phyloP scores from a whole-genome alignment of 2,797 vertebrate genomes.

The Poliocrania exsul region DNA sequence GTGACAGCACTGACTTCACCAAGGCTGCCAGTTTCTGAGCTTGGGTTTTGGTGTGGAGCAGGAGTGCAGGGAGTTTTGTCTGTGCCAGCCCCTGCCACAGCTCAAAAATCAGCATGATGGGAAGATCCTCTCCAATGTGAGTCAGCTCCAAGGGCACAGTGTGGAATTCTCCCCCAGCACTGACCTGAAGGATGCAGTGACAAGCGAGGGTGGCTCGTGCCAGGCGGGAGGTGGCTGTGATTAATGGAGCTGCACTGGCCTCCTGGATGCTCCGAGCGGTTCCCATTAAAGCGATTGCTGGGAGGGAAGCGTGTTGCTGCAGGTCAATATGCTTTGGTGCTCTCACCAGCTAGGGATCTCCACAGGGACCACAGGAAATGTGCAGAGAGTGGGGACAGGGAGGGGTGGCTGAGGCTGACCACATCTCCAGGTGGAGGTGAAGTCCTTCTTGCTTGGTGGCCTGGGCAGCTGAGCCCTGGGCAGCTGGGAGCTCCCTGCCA shows the following conservation, averaged over 20 bases:
- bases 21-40: neutral
- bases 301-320: neutral
- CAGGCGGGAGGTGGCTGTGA: neutral
- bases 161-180: neutral
- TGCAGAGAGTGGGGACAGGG: accelerated
- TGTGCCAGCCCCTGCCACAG: neutral
- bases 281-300: neutral
- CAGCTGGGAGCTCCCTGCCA: neutral
- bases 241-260: neutral
- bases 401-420: neutral
- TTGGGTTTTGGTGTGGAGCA: neutral
- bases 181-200: neutral
- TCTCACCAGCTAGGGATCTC: neutral
- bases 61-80: neutral
- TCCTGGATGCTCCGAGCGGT: neutral
- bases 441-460: neutral
- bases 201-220: accelerated
- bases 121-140: accelerated
- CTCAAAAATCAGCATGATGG: accelerated
- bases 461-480: neutral
- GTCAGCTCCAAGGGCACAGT: neutral
- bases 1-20: accelerated
- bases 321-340: neutral
- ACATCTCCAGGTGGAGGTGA: neutral
- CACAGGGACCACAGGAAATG: accelerated